Percentiles rank a stretch among this genome's conserved stretches.
These are phyloP conservation scores for Chrysochloris asiatica DNA, from an alignment of 2,113 vertebrate species.

Conservation along the genomic window DNA sequence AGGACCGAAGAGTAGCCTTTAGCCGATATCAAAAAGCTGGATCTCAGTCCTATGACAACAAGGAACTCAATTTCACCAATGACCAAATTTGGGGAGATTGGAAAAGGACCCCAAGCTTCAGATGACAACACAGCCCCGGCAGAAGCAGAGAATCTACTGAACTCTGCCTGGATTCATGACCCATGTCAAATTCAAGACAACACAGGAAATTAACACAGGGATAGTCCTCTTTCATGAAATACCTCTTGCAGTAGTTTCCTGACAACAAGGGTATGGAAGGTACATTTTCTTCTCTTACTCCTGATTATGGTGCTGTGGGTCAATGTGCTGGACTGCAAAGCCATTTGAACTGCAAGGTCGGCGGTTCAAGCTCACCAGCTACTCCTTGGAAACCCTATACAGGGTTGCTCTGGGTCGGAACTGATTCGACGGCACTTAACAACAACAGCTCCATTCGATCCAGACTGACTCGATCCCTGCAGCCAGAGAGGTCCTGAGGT, in stretches of 20 bases:
- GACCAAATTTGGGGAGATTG: too few species aligned
- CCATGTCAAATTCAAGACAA: neutral
- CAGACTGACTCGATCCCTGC: too few species aligned
- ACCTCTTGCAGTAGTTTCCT: neutral
- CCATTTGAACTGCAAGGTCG: too few species aligned
- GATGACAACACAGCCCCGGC: neutral
- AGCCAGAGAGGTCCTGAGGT: too few species aligned
- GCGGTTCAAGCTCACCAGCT: too few species aligned
- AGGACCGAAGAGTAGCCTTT: neutral
- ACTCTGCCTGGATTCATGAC: neutral
- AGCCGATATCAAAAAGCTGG: neutral
- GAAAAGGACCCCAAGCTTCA: neutral
- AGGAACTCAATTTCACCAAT: too few species aligned
- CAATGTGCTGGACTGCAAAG: too few species aligned
- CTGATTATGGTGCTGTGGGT: too few species aligned
- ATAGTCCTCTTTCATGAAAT: neutral
- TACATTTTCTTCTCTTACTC: neutral
- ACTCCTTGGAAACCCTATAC: too few species aligned
- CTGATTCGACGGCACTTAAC: too few species aligned
- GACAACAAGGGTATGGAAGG: neutral
- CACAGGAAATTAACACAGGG: neutral
- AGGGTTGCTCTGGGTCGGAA: too few species aligned
- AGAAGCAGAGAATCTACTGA: neutral
- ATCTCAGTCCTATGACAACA: neutral
- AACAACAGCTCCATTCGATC: too few species aligned